Base-by-base conservation (phyloP, 2,888 invertebrate species). In the Melipona bicolor region DNA sequence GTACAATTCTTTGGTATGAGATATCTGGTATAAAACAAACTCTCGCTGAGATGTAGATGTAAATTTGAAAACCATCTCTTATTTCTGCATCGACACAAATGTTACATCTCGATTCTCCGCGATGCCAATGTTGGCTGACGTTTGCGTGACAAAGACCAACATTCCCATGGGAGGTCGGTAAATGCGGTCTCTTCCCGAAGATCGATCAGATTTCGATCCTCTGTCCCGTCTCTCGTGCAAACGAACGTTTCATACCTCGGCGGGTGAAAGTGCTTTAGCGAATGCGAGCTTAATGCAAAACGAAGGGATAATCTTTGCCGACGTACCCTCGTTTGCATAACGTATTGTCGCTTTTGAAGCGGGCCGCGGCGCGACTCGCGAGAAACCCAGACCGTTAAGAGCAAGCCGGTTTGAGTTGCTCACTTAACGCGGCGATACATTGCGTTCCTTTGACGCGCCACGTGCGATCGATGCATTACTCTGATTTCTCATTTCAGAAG, bases 241-340 rank as follows among this genome's bases (percentile, higher is more conserved):
- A 27, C 19, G 11, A 5, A 17, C 50, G 61, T 79, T 43, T 81
- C 77, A 78, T 85, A 74, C 72, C 68, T 78, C 71, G 69, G 61
- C 75, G 80, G 49, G 84, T 81, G 85, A 85, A 85, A 85, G 85
- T 85, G 83, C 77, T 78, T 43, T 79, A 69, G 75, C 71, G 73
- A 67, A 78, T 78, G 83, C 79, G 83, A 86, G 83, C 81, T 87
- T 83, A 81, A 89, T 84, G 89, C 76, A 83, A 88, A 86, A 88
- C 84, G 78, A 84, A 76, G 83, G 85, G 77, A 77, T 85, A 83
- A 88, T 85, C 87, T 62, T 43, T 71, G 79, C 77, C 70, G 75
- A 81, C 80, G 67, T 79, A 80, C 75, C 59, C 81, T 85, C 76
- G 86, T 88, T 86, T 82, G 85, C 88, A 89, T 89, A 89, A 89